Percentiles rank a stretch among this genome's conserved stretches.
Evolutionary conservation across 2,797 vertebrate genomes (phyloP).

Genomic region (Gallinago stenura): DNA sequence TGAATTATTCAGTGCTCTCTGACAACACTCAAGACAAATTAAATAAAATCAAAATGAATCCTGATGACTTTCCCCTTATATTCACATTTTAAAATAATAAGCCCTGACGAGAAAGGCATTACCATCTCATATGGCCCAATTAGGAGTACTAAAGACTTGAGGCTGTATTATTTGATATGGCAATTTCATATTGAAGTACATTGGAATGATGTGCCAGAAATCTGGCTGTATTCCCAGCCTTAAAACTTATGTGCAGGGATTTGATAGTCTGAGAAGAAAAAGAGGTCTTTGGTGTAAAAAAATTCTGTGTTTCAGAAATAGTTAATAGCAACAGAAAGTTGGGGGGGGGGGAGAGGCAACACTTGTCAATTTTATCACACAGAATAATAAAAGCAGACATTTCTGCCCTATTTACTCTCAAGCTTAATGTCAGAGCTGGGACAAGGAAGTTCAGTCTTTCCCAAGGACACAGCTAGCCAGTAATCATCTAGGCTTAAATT

Average conservation of each 20-base stretch:
- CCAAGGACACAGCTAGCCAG: background rate
- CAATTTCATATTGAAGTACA: constrained; percentile 11
- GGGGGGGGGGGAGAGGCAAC: too few relatives aligned
- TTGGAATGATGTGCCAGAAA: background rate
- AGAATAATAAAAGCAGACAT: background rate
- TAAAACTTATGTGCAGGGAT: background rate
- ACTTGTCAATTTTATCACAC: background rate
- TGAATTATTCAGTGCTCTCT: constrained; percentile 64
- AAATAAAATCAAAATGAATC: constrained; percentile 64
- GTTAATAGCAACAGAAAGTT: background rate
- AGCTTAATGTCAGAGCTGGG: background rate
- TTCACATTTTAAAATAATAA: constrained; percentile 63
- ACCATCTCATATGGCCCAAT: constrained; percentile 57
- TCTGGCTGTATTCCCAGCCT: constrained; percentile 27
- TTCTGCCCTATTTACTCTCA: background rate
- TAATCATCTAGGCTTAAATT: background rate
- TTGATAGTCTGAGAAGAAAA: background rate
- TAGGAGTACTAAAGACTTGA: constrained; percentile 40
- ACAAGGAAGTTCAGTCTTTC: background rate
- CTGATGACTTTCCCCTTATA: constrained; percentile 27
- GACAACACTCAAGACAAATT: constrained; percentile 64
- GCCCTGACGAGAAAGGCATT: constrained; percentile 51
- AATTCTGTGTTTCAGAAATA: background rate
- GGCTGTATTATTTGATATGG: constrained; percentile 2
- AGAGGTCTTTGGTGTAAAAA: background rate